Conservation (phyloP, 2,797 vertebrate genomes). For the Sphenodon punctatus region DNA sequence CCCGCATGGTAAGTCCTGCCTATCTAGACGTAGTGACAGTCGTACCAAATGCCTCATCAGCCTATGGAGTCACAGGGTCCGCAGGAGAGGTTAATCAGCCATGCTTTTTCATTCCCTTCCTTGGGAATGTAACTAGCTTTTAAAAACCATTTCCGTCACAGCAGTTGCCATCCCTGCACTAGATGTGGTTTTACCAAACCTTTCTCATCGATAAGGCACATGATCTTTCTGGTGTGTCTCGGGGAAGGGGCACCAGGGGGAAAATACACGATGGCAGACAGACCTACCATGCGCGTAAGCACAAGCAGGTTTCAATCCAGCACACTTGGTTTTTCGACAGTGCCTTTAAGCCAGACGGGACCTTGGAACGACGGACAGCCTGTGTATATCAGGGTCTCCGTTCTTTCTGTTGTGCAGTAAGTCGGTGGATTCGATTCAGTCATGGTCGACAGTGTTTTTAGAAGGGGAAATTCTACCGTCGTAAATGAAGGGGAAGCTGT, state of each 20-base stretch:
- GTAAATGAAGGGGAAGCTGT: neutral
- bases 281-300: too few relatives aligned
- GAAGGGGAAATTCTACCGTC: neutral
- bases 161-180: neutral
- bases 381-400: fast-evolving
- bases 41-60: too few relatives aligned
- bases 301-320: too few relatives aligned
- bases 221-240: neutral
- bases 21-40: too few relatives aligned
- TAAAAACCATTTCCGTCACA: neutral
- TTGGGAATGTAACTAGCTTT: neutral
- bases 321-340: neutral
- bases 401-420: too few relatives aligned
- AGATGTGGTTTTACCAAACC: neutral
- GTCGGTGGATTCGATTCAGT: too few relatives aligned
- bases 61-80: neutral
- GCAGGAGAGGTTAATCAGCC: neutral
- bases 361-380: neutral
- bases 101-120: neutral
- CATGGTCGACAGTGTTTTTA: too few relatives aligned
- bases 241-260: too few relatives aligned
- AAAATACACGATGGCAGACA: too few relatives aligned
- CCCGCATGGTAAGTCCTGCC: too few relatives aligned
- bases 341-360: neutral
- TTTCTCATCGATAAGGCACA: neutral